Percentiles rank a stretch among this genome's conserved stretches.
These are phyloP conservation scores for Notiomystis cincta DNA, from an alignment of 2,113 vertebrate species.

Conservation along the genomic window DNA sequence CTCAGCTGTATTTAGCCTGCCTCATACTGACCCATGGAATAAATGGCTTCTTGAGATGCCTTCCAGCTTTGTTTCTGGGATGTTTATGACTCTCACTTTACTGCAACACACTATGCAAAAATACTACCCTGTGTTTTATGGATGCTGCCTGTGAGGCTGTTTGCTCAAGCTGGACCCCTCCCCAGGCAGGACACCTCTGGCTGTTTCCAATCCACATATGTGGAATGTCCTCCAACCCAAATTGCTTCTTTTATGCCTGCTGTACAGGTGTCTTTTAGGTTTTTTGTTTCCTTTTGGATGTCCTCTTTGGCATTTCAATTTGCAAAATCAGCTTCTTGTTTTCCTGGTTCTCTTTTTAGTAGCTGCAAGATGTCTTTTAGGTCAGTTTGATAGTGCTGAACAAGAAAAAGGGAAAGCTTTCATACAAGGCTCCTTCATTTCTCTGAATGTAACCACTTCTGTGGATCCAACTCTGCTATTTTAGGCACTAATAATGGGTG, in stretches of 20 bases:
- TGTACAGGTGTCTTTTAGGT: not conserved
- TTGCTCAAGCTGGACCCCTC: not conserved
- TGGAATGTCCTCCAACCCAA: not conserved
- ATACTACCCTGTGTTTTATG: not conserved
- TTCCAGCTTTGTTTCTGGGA: not conserved
- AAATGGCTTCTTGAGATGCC: not conserved
- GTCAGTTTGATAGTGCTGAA: not conserved
- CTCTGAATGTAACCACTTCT: not conserved
- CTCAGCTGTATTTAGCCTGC: not conserved
- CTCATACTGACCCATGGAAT: not conserved
- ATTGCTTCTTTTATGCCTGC: not conserved
- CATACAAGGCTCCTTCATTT: not conserved
- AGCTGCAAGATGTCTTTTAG: not conserved
- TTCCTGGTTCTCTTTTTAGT: not conserved
- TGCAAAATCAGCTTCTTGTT: not conserved
- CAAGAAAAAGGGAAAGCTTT: not conserved
- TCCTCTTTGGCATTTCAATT: not conserved
- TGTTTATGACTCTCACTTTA: not conserved
- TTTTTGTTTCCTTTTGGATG: not conserved
- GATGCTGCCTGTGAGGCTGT: not conserved
- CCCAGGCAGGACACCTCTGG: not conserved
- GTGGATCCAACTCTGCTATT: not conserved
- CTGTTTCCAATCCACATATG: not conserved
- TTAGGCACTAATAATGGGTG: not conserved
- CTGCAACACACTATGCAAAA: not conserved